phyloP scores from a whole-genome alignment of 2,797 vertebrate species.

The Pelodytes ibericus region DNA sequence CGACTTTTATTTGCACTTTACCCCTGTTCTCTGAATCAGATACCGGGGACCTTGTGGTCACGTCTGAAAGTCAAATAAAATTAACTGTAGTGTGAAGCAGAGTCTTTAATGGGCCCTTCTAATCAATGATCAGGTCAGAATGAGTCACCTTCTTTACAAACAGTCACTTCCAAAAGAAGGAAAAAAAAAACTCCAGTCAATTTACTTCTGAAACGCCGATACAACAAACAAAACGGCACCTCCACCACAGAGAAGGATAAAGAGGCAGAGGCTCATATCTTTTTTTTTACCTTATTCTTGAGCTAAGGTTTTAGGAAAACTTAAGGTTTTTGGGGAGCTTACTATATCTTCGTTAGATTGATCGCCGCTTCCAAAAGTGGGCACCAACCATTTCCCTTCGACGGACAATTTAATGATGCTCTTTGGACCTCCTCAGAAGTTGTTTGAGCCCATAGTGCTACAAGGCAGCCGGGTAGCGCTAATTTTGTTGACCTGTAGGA shows the following conservation, averaged over 20 bases:
- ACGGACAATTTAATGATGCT: too few species aligned
- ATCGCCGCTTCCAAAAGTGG: too few species aligned
- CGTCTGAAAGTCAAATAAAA: conserved; percentile 34
- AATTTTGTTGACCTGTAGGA: too few species aligned
- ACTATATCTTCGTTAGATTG: too few species aligned
- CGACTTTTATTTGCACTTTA: conserved; percentile 7
- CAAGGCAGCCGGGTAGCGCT: too few species aligned
- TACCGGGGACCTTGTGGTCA: conserved; percentile 13
- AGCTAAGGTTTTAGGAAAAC: too few species aligned
- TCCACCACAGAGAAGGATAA: neutral
- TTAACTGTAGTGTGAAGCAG: conserved; percentile 15
- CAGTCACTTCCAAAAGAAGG: neutral
- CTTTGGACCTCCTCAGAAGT: too few species aligned
- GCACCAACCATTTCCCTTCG: too few species aligned
- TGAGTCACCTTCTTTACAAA: conserved; percentile 16
- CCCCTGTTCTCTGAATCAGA: conserved; percentile 19
- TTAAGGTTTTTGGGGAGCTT: too few species aligned
- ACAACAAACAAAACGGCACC: neutral
- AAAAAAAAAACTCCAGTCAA: neutral
- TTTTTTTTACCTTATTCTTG: too few species aligned
- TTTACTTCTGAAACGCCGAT: neutral
- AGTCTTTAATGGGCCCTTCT: conserved; percentile 1
- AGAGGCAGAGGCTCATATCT: neutral
- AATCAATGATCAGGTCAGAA: conserved; percentile 33
- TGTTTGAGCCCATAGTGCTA: too few species aligned